A percentile compares a stretch with the other conserved stretches of the same genome.
These are phyloP conservation scores for Hyppa rectilinea DNA, from an alignment of 2,888 invertebrate species.

Conservation along the genomic window DNA sequence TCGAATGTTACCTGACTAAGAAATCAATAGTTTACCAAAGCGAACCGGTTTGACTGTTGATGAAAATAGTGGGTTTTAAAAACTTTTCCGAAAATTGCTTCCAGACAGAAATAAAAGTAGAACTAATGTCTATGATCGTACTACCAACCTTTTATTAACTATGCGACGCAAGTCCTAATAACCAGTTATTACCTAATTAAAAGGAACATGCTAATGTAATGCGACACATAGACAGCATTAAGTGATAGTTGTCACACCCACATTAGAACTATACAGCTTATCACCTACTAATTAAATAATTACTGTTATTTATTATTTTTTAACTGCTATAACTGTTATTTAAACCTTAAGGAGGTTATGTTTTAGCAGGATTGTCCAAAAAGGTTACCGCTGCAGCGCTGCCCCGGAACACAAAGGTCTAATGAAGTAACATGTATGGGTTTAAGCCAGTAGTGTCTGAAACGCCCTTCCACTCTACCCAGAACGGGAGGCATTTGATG, in stretches of 20 bases:
- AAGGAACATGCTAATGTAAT: slow-evolving; percentile 34
- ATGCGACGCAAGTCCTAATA: slow-evolving; percentile 1
- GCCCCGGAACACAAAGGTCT: too few relatives aligned
- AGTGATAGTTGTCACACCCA: slow-evolving; percentile 68
- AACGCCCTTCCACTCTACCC: too few relatives aligned
- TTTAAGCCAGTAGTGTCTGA: too few relatives aligned
- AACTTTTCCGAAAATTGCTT: neutral
- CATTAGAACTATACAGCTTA: slow-evolving; percentile 49
- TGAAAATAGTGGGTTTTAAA: neutral
- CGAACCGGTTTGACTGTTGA: neutral
- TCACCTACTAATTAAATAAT: slow-evolving; percentile 53
- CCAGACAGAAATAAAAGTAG: neutral
- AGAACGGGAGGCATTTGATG: too few relatives aligned
- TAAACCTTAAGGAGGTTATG: too few relatives aligned
- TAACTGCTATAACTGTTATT: too few relatives aligned
- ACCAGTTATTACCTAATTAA: slow-evolving; percentile 19
- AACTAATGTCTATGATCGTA: neutral
- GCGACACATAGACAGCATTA: slow-evolving; percentile 40
- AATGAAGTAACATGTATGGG: too few relatives aligned
- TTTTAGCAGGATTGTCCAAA: too few relatives aligned
- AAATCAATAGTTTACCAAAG: neutral
- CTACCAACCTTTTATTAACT: neutral
- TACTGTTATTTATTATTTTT: too few relatives aligned
- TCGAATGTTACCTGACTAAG: neutral
- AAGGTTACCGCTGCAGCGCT: too few relatives aligned